Evolutionary conservation across 2,797 vertebrate species (phyloP).

Genomic region (Eospalax fontanierii): DNA sequence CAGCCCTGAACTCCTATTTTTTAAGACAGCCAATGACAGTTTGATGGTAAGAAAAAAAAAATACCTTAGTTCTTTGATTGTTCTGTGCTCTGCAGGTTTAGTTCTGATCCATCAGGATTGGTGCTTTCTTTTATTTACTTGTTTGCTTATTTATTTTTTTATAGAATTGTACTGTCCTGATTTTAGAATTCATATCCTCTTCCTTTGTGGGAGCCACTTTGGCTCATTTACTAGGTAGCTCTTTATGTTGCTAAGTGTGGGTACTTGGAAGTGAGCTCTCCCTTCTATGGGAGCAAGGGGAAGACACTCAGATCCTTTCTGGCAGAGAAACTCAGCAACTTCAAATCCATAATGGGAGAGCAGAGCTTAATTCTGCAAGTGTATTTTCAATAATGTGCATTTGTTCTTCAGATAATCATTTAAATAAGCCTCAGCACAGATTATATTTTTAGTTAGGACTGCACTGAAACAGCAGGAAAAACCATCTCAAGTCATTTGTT

Average conservation of each 20-base stretch:
- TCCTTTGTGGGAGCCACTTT: not conserved
- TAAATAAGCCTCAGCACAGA: conserved; percentile 15
- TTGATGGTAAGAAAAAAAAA: not conserved
- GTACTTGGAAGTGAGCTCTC: not conserved
- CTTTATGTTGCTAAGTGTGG: not conserved
- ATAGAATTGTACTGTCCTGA: not conserved
- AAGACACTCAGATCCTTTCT: not conserved
- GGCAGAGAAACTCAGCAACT: not conserved
- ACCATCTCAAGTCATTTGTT: conserved; percentile 16
- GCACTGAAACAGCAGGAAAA: conserved; percentile 35
- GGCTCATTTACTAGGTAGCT: not conserved
- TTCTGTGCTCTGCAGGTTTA: not conserved
- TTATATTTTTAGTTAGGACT: conserved; percentile 27
- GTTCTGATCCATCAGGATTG: not conserved
- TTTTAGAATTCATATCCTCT: not conserved
- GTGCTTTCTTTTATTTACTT: not conserved
- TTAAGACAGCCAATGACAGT: conserved; percentile 32
- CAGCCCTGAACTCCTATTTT: not conserved
- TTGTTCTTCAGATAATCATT: conserved; percentile 53
- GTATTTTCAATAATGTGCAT: conserved; percentile 26
- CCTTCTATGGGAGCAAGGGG: not conserved
- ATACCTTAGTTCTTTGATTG: not conserved
- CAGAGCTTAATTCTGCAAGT: not conserved
- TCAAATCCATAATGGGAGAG: not conserved
- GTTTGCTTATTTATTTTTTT: conserved; percentile 1